These are phyloP conservation scores for Bufo gargarizans DNA, from an alignment of 2,113 vertebrate species.

Conservation along the genomic window DNA sequence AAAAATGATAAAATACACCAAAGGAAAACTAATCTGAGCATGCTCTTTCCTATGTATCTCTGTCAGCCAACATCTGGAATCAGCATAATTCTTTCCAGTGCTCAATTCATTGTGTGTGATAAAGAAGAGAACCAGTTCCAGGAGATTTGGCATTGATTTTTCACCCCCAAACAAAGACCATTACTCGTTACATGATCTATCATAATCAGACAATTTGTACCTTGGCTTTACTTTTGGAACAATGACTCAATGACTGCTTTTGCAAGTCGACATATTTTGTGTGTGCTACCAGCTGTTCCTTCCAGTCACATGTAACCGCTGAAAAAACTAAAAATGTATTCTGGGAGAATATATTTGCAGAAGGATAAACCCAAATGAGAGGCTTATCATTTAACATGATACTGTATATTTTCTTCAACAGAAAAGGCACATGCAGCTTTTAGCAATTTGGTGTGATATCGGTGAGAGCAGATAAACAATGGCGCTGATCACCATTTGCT, in stretches of 20 bases:
- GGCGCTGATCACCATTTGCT: too few relatives aligned
- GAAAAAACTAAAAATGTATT: neutral
- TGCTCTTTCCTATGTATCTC: constrained; percentile 72
- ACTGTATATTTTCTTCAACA: too few relatives aligned
- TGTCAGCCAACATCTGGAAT: constrained; percentile 75
- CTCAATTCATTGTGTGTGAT: constrained; percentile 66
- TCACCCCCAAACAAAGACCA: constrained; percentile 78
- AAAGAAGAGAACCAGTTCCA: constrained; percentile 62
- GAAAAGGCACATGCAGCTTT: too few relatives aligned
- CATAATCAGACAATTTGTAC: constrained; percentile 86
- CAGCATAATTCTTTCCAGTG: constrained; percentile 73
- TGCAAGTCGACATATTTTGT: constrained; percentile 64
- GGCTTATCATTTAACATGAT: too few relatives aligned
- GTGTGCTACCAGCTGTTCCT: constrained; percentile 46
- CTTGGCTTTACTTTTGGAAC: constrained; percentile 72
- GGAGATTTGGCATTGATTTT: constrained; percentile 78
- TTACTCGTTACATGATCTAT: constrained; percentile 80
- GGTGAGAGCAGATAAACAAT: too few relatives aligned
- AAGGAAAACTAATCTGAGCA: constrained; percentile 58
- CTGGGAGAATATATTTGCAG: neutral
- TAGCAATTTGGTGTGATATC: too few relatives aligned
- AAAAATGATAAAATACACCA: constrained; percentile 2
- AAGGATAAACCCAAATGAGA: neutral
- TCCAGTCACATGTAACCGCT: neutral
- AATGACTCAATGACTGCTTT: constrained; percentile 64